Conservation (phyloP, 35 echinoderm and acorn worm species). For the Apostichopus californicus region DNA sequence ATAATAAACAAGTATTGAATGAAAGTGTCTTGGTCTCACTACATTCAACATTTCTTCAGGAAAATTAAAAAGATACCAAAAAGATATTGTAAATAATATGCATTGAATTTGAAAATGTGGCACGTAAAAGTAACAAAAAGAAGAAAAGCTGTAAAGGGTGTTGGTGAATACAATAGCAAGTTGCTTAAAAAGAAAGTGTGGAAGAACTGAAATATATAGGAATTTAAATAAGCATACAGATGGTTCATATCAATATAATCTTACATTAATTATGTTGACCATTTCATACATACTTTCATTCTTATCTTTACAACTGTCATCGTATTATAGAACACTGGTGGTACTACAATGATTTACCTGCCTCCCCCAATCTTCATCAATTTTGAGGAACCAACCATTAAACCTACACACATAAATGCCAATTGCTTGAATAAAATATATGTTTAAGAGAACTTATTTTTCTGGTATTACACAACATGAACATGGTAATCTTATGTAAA, state of each 20-base stretch:
- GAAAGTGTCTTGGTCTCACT: background rate
- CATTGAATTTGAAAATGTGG: background rate
- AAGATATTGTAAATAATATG: background rate
- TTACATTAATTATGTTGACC: too few relatives aligned
- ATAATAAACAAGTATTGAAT: background rate
- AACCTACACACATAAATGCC: too few relatives aligned
- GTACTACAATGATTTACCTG: too few relatives aligned
- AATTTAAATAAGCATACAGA: background rate
- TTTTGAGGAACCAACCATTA: too few relatives aligned
- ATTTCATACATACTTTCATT: too few relatives aligned
- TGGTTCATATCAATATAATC: background rate
- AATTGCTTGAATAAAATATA: too few relatives aligned
- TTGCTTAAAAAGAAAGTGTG: background rate
- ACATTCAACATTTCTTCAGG: background rate
- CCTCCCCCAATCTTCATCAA: too few relatives aligned
- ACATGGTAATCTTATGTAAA: too few relatives aligned
- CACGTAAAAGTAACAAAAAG: background rate
- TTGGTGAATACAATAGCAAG: background rate
- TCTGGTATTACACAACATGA: too few relatives aligned
- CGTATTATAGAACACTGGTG: too few relatives aligned
- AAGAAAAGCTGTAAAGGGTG: background rate
- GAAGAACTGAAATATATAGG: background rate
- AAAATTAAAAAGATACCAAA: background rate
- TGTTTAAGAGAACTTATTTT: too few relatives aligned
- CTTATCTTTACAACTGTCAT: too few relatives aligned